Base-by-base conservation (phyloP, 2,888 invertebrate species). In the Tinea pellionella region DNA sequence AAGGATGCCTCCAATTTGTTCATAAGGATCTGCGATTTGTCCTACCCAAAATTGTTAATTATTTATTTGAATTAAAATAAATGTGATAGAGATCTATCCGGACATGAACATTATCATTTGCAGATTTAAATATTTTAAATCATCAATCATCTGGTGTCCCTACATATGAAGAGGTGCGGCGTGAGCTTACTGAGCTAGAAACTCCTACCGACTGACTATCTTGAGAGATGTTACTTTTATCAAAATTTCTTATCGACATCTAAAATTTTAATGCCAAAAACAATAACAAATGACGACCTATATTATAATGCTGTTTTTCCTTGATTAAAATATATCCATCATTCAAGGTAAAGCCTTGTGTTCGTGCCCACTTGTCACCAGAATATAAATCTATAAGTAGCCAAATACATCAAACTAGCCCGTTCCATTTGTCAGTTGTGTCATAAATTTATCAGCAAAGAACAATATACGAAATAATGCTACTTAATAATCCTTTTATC, bases 141-240 rank as follows among this genome's bases (percentile, higher is more conserved):
- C 9, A 37, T 6, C 2, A 37, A 37, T 16, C 6, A 15, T 15
- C 15, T 47, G 47, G 47, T 47, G 6, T 13, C 13, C 16, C 47
- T 47, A 47, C 15, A 16, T 6, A 16, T 9, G 47, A 15, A 15
- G 16, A 47, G 47, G 47, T 16, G 47, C 47, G 47, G 47, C n/a
- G 24, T 30, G 42, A 42, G 42, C 43, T 59, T 59, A 59, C 59
- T 59, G 59, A 59, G 59, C 59, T 42, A 43, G 59, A 59, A 59
- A 59, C 43, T 42, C 18, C 59, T 32, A 32, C 57, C 19, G 32
- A 57, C 57, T 32, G 57, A 4, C 32, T 57, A n/a, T 55, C 15
- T 32, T 57, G 4, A 57, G 57, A 13, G 57, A 57, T 57, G 57
- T 57, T 15, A 30, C 19, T 6, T 13, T 24, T 32, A n/a, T 7